These are phyloP conservation scores for Anas bahamensis DNA, from an alignment of 2,797 vertebrate genomes.

Conservation along the genomic window DNA sequence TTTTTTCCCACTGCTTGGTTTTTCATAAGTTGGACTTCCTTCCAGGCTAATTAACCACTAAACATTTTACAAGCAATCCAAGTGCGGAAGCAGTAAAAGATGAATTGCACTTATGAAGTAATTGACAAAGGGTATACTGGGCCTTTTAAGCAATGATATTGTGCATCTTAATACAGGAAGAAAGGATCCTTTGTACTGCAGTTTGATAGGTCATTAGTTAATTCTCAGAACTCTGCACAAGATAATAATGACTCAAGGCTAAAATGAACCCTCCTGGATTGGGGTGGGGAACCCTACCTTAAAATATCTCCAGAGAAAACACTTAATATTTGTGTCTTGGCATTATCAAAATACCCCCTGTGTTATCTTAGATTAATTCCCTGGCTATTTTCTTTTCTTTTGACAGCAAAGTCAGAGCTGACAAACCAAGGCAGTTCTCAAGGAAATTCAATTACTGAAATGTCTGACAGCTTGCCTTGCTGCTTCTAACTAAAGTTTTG, in stretches of 20 bases:
- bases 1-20: constrained; percentile 57
- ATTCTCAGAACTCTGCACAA: constrained; percentile 63
- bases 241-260: constrained; percentile 63
- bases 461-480: constrained; percentile 78
- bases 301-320: constrained; percentile 56
- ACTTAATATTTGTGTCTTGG: constrained; percentile 56
- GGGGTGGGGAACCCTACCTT: not conserved
- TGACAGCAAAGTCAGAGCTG: constrained; percentile 80
- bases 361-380: constrained; percentile 76
- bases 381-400: constrained; percentile 78
- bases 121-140: constrained; percentile 66
- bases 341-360: constrained; percentile 72
- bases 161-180: constrained; percentile 68
- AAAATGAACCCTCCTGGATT: constrained; percentile 18
- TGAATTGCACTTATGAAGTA: constrained; percentile 77
- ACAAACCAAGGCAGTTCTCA: constrained; percentile 78
- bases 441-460: constrained; percentile 82
- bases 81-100: constrained; percentile 73
- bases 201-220: constrained; percentile 76
- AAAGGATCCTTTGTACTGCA: constrained; percentile 61
- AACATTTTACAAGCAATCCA: constrained; percentile 77
- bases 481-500: constrained; percentile 77
- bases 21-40: constrained; percentile 75
- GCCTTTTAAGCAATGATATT: constrained; percentile 66
- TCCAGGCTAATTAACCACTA: constrained; percentile 80